Percentiles rank a stretch among this genome's conserved stretches.
phyloP scores from a whole-genome alignment of 2,797 vertebrate genomes.

The Sebastes kiyomatsui region DNA sequence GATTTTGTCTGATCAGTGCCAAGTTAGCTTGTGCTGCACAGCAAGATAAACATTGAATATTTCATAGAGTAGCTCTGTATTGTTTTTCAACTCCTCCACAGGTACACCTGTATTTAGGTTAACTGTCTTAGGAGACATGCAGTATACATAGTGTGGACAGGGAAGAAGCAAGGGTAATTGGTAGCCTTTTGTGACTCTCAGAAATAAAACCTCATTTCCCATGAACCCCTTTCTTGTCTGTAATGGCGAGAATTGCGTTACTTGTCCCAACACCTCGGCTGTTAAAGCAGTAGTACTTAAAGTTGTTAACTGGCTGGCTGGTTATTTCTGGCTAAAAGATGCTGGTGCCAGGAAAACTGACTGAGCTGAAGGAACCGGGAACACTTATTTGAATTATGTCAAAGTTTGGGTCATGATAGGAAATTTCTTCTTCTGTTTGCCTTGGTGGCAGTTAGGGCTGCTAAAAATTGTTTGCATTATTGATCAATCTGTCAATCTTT shows the following conservation, averaged over 20 bases:
- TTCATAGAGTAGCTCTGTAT: not conserved
- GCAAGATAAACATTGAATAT: conserved; percentile 29
- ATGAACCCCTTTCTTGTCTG: not conserved
- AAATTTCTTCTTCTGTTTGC: not conserved
- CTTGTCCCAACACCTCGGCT: not conserved
- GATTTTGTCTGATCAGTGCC: conserved; percentile 14
- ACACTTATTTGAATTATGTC: not conserved
- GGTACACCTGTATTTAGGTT: not conserved
- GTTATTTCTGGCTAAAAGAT: not conserved
- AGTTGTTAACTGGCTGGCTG: not conserved
- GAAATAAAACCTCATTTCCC: not conserved
- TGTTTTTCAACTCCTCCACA: not conserved
- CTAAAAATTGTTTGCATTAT: not conserved
- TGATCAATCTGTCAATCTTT: not conserved
- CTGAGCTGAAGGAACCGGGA: not conserved
- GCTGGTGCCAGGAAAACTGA: not conserved
- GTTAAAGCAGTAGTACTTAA: not conserved
- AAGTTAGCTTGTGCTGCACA: conserved; percentile 2
- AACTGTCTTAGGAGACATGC: not conserved
- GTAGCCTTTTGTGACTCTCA: not conserved
- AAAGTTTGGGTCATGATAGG: not conserved
- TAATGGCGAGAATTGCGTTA: not conserved
- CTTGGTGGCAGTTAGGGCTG: not conserved
- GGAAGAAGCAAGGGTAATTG: not conserved
- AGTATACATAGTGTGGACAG: not conserved